Base-by-base conservation (phyloP, 2,113 vertebrate genomes). In the Brevimyrus niger region DNA sequence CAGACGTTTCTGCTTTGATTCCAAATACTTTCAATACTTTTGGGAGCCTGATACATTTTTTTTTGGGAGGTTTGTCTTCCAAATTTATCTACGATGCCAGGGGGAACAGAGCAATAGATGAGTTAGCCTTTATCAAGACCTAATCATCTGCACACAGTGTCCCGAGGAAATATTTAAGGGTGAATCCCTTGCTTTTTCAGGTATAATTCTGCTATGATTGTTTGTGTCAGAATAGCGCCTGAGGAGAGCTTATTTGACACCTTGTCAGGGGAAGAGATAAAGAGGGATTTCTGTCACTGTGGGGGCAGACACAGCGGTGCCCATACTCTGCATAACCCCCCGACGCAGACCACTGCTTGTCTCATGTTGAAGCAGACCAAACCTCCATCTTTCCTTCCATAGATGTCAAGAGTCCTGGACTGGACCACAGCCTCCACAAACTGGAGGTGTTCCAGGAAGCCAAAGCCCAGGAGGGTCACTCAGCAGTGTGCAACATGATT, bases 191-290 rank as follows among this genome's bases (percentile, higher is more conserved):
- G 73, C 86, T 91, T 91, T 89, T 80, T 88, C 50, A 27, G 38
- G 90, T 89, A 47, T 31, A 87, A 91, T 88, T 91, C 89, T 91
- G 11, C 23, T 69, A 50, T 89, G 89, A 84, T 92, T 94, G 88
- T 89, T 76, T 91, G 65, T 89, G 92, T 90, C 93, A 97, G 97
- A 94, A 94, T 97, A 91, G 93, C 94, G 89, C 93, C 95, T 42
- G 94, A 95, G 53, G 94, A 94, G 91, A 97, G 96, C 92, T 93
- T 96, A 86, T 97, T 97, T 93, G 95, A 97, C 91, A 95, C 89
- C 90, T 94, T 83, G 15, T 90, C 86, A 1, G 88, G 92, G 0
- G 90, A 92, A 83, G 84, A 92, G 90, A 73, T 92, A 61, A 90
- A 93, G 89, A 91, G 89, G 89, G 91, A 93, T 21, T 96, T 96